Conservation (phyloP, 2,797 vertebrate species). For the Poecile montanus region DNA sequence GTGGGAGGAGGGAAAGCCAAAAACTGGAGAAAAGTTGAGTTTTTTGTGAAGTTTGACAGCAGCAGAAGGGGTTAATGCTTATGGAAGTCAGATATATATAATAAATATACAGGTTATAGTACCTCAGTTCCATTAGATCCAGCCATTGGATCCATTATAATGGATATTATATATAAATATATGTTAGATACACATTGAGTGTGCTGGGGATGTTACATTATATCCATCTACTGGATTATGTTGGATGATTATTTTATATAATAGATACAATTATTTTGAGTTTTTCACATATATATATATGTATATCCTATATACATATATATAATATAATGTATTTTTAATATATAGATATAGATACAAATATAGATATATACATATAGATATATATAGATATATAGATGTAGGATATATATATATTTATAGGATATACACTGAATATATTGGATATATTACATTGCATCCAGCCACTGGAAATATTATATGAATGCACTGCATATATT, state of each 20-base stretch:
- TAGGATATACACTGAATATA: neutral
- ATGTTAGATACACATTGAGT: neutral
- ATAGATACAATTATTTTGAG: neutral
- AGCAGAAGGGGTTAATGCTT: neutral
- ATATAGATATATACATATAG: neutral
- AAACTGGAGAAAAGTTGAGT: accelerated
- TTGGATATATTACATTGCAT: neutral
- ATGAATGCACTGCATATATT: neutral
- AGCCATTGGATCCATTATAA: neutral
- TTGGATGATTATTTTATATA: neutral
- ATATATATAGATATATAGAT: too few species aligned
- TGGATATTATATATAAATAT: neutral
- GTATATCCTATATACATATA: too few species aligned
- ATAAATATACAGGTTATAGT: neutral
- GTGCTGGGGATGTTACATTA: neutral
- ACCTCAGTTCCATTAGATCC: neutral
- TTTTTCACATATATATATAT: neutral
- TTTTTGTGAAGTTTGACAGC: neutral
- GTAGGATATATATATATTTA: neutral
- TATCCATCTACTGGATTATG: neutral
- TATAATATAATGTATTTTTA: too few species aligned
- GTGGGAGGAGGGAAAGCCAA: neutral
- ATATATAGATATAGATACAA: neutral
- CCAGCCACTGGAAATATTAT: neutral
- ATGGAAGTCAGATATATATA: neutral